A percentile compares a stretch with the other conserved stretches of the same genome.
These are phyloP conservation scores for Stylophora pistillata DNA, from an alignment of 64 coral and sea anemone species.

Conservation along the genomic window DNA sequence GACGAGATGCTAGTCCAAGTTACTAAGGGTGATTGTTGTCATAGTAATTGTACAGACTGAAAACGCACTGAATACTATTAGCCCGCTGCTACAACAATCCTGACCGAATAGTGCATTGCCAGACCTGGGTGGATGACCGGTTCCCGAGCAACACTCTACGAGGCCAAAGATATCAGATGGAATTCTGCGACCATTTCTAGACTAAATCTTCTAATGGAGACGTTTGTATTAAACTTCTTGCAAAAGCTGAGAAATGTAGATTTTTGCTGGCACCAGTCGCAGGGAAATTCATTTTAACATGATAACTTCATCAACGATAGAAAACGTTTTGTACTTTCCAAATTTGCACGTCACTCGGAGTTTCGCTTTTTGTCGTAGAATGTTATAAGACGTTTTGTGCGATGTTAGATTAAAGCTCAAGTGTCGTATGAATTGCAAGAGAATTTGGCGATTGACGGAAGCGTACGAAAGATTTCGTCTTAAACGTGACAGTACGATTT, in stretches of 20 bases:
- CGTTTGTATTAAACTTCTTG: neutral
- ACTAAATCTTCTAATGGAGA: neutral
- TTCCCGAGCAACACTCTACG: neutral
- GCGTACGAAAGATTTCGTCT: neutral
- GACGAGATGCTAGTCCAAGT: conserved; percentile 38
- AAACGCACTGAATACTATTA: no score
- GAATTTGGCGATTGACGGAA: neutral
- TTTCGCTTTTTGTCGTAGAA: no score
- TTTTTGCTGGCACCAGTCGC: neutral
- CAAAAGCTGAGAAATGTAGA: neutral
- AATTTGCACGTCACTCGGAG: no score
- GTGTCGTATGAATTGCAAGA: neutral
- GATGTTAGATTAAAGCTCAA: neutral
- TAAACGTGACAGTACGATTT: neutral
- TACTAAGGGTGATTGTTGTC: neutral
- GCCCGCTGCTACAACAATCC: no score
- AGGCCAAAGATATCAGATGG: neutral
- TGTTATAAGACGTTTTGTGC: neutral
- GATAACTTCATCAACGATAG: no score
- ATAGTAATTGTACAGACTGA: neutral
- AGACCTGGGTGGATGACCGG: neutral
- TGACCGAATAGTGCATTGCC: neutral
- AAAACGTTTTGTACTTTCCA: no score
- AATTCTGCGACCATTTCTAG: neutral
- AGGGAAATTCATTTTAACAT: no score